Base-by-base conservation (phyloP, 2,888 invertebrate species). In the Conistra vaccinii region DNA sequence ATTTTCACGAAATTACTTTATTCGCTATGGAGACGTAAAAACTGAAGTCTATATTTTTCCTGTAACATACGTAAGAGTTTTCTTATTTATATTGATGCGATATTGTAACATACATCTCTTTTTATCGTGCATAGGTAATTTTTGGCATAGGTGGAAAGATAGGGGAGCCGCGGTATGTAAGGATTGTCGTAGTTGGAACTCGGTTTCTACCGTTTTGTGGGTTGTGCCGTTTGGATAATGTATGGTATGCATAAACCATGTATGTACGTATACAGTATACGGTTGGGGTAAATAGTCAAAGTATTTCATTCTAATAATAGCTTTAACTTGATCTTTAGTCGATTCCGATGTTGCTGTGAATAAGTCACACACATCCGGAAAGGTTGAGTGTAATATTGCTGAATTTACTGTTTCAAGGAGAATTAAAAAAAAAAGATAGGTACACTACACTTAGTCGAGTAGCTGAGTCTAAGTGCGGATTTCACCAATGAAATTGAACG, bases 71-170 rank as follows among this genome's bases (percentile, higher is more conserved):
- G 48, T 60, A 60, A 73, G 80, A 66, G 42, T 81, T 78, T 81
- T 67, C 82, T 78, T 83, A 71, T 83, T 81, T 84, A 85, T 74
- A 73, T 81, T 72, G 85, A 74, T 73, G 69, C 60, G 61, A 58
- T 72, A 69, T 69, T 65, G 53, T 78, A 62, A 32, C 66, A 67
- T 78, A 69, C 62, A 70, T 76, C 51, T 81, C 66, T 80, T 83
- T 82, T 84, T 84, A 81, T 84, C 82, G 71, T 55, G 65, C 71
- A 55, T 57, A 71, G 60, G 72, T 69, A 75, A 76, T 71, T 62
- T 82, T 58, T 66, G 17, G 32, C 35, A 32, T 61, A 62, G 80
- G 53, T 75, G 62, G 71, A 71, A 61, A 32, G 48, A 61, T 53
- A 80, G 48, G 68, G 55, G 42, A 69, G 32, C 20, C 26, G 9